Base-by-base conservation (phyloP, 2,888 invertebrate species). In the Plebejus argus region DNA sequence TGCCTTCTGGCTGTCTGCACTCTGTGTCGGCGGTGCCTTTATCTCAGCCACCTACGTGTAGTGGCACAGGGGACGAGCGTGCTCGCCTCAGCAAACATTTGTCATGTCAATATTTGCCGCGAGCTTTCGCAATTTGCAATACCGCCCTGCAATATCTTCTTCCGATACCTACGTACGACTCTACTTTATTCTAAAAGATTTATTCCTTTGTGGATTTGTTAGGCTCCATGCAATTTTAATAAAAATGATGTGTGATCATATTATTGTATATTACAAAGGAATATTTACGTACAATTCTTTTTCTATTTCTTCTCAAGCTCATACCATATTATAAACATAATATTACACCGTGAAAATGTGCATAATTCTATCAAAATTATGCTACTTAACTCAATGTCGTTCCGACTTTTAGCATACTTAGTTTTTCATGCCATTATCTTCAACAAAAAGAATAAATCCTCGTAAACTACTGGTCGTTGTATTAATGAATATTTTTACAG, bases 401-500 rank as follows among this genome's bases (percentile, higher is more conserved):
- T 35, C 45, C 18, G 7, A 76, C 15, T 15, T 76, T 76, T 28
- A 15, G 8, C 12, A 35, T 77, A 20, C 23, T 66, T 61, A 61
- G 39, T 35, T 58, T 35, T 76, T 49, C 23, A 18, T 39, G 20
- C 20, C 1, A 71, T 77, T 79, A 72, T 77, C 80, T 77, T 66
- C 77, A 79, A 71, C 80, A 82, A 84, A 85, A 87, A 86, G 86
- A 87, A 83, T 76, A 80, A 82, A 80, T 80, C 84, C 79, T 80
- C 85, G 83, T 86, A 84, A 87, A 84, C 84, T 83, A 82, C 83
- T 86, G 86, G 86, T 90, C 87, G 87, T 84, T 89, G 92, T 89
- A 90, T 93, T 88, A 90, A 92, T 93, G 90, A 91, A 91, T 91
- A 91, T 91, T 91, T 91, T 91, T 88, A 91, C 90, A 90, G 88